These are phyloP conservation scores for Spheniscus humboldti DNA, from an alignment of 2,797 vertebrate genomes.

Conservation along the genomic window DNA sequence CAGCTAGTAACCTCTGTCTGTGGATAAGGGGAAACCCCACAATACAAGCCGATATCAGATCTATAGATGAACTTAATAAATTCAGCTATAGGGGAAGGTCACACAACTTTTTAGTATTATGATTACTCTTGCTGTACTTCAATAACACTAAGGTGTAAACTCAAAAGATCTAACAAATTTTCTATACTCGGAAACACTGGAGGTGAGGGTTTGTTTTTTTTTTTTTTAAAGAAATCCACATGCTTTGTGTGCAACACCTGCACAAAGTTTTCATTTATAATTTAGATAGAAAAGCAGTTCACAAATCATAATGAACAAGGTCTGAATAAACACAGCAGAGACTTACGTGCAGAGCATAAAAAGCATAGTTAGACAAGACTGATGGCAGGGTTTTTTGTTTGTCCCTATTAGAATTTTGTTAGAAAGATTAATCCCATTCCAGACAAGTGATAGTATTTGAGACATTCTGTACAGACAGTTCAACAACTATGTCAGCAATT, in stretches of 20 bases:
- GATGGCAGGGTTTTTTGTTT: not conserved
- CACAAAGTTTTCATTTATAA: not conserved
- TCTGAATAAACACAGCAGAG: not conserved
- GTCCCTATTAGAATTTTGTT: not conserved
- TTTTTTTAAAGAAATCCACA: not conserved
- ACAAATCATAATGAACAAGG: not conserved
- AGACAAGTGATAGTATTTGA: not conserved
- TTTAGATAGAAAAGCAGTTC: not conserved
- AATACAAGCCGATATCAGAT: not conserved
- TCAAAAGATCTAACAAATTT: slow-evolving; percentile 62
- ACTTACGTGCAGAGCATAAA: not conserved
- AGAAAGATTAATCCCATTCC: not conserved
- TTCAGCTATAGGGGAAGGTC: not conserved
- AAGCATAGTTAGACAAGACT: not conserved
- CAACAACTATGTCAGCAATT: not conserved
- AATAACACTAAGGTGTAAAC: slow-evolving; percentile 47
- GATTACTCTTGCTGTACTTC: not conserved
- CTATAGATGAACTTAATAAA: not conserved
- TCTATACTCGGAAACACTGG: slow-evolving; percentile 24
- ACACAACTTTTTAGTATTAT: not conserved
- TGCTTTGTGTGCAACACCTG: not conserved
- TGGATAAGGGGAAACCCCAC: not conserved
- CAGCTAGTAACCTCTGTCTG: not conserved
- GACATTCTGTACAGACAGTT: not conserved
- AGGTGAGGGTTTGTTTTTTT: not conserved